Conservation (phyloP, 2,888 invertebrate species). For the Acleris cristana region DNA sequence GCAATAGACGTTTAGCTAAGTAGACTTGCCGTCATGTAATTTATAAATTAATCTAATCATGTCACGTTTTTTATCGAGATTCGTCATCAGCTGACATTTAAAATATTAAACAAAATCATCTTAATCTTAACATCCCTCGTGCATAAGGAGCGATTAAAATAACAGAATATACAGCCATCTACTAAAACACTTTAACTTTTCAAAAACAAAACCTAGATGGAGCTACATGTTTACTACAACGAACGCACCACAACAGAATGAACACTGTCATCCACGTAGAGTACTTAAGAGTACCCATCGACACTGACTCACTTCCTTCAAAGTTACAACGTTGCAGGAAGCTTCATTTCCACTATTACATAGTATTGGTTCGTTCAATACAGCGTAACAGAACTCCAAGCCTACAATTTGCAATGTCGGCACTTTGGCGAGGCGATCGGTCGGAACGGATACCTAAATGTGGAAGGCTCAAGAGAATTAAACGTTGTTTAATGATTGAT, state of each 20-base stretch:
- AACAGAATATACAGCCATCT: no score
- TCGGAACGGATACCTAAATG: slow-evolving; percentile 9
- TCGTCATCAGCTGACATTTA: no score
- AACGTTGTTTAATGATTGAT: neutral
- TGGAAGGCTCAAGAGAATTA: neutral
- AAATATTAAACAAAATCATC: no score
- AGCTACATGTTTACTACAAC: no score
- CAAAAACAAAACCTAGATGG: no score
- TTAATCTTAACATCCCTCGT: no score
- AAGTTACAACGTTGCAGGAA: slow-evolving; percentile 26
- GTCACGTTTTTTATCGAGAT: neutral
- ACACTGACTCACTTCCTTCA: slow-evolving; percentile 2
- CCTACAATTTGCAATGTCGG: slow-evolving; percentile 18
- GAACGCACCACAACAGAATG: neutral
- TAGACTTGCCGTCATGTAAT: slow-evolving; percentile 5
- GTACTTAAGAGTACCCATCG: neutral
- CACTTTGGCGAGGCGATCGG: slow-evolving; percentile 1
- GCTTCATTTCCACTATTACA: slow-evolving; percentile 16
- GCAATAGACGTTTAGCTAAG: slow-evolving; percentile 22
- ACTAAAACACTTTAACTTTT: no score
- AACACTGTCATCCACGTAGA: neutral
- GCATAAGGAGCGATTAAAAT: no score
- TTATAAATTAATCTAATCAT: neutral
- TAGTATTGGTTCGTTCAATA: slow-evolving; percentile 1
- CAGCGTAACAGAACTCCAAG: slow-evolving; percentile 26